Base-by-base conservation (phyloP, 2,888 invertebrate species). In the Macaria liturata region DNA sequence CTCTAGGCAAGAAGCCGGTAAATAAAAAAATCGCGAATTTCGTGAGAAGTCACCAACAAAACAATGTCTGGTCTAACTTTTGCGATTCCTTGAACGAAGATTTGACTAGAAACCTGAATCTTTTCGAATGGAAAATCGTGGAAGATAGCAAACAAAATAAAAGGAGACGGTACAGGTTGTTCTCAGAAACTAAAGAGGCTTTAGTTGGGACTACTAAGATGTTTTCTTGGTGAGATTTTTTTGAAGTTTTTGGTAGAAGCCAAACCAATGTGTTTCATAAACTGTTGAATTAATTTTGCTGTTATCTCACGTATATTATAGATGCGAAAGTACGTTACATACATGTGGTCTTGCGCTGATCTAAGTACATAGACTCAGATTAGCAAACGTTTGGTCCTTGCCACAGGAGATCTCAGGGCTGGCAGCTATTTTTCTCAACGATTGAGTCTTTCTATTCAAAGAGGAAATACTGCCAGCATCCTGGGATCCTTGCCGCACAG, bases 1-100 rank as follows among this genome's bases (percentile, higher is more conserved):
- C 84, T 0, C 61, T 86, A 1, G 88, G 88, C 1, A 86, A 88
- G 49, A 84, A 71, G 20, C 88, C 88, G 0, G 75, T 86, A 0
- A 89, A 88, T 61, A 85, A 83, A 43, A 89, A 89, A 75, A 85
- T 88, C 1, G 75, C 88, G 0, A 82, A 86, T 50, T 82, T 83
- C 54, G 74, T 89, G 0, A 76, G 73, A 9, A 76, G 70, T 6
- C 78, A 86, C 42, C 75, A 82, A 54, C 80, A 84, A 3, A 78
- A 66, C 42, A 78, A 74, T 44, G 72, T 80, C 9, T 86, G 84
- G 86, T 69, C 77, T 0, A 77, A 71, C 43, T 86, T 88, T 61
- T 64, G 81, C 59, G 88, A 89, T 43, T 74, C 84, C 3, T 62
- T 88, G 4, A 83, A 80, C 54, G 89, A 88, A 54, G 89, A 90